Evolutionary conservation across 1,140 invertebrate genomes (phyloP).

Genomic region (Nylanderia fulva): DNA sequence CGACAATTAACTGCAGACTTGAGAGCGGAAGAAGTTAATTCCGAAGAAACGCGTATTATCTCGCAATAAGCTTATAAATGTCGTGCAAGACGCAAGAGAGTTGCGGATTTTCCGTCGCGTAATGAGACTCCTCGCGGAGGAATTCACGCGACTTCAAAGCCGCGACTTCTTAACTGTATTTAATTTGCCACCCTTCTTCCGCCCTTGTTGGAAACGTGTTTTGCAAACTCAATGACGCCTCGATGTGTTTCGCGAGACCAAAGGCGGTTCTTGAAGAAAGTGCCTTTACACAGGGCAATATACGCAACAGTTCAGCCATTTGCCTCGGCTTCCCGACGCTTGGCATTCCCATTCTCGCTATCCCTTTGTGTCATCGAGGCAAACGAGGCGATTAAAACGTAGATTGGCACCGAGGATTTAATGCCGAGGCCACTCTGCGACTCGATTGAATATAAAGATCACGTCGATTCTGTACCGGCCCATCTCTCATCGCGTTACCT

Average conservation of each 20-base stretch:
- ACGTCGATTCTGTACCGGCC: neutral
- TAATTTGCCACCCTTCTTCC: conserved; percentile 62
- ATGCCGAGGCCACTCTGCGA: conserved; percentile 25
- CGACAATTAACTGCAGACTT: neutral
- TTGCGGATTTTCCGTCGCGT: neutral
- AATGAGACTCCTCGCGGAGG: neutral
- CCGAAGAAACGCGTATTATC: neutral
- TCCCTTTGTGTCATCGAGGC: conserved; percentile 50
- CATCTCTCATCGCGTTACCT: conserved; percentile 27
- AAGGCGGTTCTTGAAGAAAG: conserved; percentile 48
- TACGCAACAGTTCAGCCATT: conserved; percentile 25
- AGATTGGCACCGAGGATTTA: conserved; percentile 50
- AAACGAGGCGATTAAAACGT: conserved; percentile 64
- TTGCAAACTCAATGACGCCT: conserved; percentile 35
- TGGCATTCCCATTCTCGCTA: conserved; percentile 10
- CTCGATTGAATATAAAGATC: conserved; percentile 52
- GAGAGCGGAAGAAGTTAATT: too few species aligned
- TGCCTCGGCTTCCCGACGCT: conserved; percentile 13
- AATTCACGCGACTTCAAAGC: conserved; percentile 43
- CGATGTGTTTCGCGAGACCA: conserved; percentile 1
- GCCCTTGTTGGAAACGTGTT: neutral
- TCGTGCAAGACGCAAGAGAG: neutral
- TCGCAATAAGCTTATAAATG: neutral
- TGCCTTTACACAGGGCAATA: conserved; percentile 39
- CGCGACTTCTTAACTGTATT: conserved; percentile 55